phyloP scores from a whole-genome alignment of 2,113 vertebrate species.

The Pseudolaguvia tuberculata region DNA sequence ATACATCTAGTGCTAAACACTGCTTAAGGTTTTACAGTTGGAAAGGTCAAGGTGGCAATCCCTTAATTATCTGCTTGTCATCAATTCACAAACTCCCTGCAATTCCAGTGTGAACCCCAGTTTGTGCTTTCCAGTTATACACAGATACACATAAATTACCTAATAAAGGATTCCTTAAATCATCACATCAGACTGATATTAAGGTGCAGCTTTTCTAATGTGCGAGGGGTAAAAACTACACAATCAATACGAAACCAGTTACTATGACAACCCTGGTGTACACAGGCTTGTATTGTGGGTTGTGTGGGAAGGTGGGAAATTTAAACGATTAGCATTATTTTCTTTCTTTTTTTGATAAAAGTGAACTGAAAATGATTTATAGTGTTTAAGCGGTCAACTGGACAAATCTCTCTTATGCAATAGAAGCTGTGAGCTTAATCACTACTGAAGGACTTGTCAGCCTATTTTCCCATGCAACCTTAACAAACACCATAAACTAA shows the following conservation, averaged over 20 bases:
- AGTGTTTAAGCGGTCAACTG: background rate
- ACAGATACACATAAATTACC: no score
- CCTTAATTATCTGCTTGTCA: no score
- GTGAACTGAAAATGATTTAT: background rate
- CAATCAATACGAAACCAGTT: background rate
- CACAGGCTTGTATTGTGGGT: background rate
- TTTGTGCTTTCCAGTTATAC: no score
- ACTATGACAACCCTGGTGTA: background rate
- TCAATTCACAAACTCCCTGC: no score
- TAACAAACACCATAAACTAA: background rate
- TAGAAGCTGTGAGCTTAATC: background rate
- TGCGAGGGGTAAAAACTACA: no score
- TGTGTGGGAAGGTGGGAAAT: conserved; percentile 6
- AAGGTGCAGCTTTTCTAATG: background rate
- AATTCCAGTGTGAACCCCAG: no score
- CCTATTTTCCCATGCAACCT: background rate
- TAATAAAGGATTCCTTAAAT: no score
- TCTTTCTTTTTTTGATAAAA: background rate
- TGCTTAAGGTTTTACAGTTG: background rate
- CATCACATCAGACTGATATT: no score
- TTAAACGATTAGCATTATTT: background rate
- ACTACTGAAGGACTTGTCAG: background rate
- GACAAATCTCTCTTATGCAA: background rate
- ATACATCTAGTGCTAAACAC: no score
- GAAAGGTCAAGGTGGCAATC: background rate